phyloP scores from a whole-genome alignment of 2,888 invertebrate genomes.

The Cephus rjabovi region DNA sequence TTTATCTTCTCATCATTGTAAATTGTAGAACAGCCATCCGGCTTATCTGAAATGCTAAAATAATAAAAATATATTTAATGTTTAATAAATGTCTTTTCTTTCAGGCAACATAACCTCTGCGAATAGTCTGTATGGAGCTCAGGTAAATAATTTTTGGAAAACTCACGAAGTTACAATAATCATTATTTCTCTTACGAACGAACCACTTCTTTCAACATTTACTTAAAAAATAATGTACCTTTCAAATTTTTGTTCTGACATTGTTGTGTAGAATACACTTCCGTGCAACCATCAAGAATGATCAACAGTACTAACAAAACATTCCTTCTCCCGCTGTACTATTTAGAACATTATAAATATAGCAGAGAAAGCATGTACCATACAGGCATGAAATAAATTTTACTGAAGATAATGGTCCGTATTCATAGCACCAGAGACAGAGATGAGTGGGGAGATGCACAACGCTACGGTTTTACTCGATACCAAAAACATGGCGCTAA shows the following conservation, averaged over 20 bases:
- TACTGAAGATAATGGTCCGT: too few species aligned
- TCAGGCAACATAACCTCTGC: neutral
- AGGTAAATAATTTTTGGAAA: neutral
- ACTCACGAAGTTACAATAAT: conserved; percentile 30
- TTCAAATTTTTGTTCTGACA: conserved; percentile 55
- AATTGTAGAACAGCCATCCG: conserved; percentile 37
- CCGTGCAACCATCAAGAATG: neutral
- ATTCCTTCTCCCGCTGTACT: too few species aligned
- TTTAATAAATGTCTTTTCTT: neutral
- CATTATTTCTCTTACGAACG: neutral
- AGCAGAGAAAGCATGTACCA: too few species aligned
- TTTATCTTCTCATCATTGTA: conserved; percentile 45
- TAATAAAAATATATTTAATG: neutral
- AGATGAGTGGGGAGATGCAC: too few species aligned
- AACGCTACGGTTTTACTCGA: too few species aligned
- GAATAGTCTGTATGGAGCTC: neutral
- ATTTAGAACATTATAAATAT: too few species aligned
- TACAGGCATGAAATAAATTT: too few species aligned
- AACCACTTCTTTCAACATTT: neutral
- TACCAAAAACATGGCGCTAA: too few species aligned
- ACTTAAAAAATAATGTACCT: conserved; percentile 33
- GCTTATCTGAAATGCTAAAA: conserved; percentile 33
- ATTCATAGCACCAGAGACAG: too few species aligned
- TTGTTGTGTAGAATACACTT: conserved; percentile 18
- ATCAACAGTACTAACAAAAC: neutral